These are phyloP conservation scores for Cephus pygmeus DNA, from an alignment of 2,888 invertebrate genomes.

Conservation along the genomic window DNA sequence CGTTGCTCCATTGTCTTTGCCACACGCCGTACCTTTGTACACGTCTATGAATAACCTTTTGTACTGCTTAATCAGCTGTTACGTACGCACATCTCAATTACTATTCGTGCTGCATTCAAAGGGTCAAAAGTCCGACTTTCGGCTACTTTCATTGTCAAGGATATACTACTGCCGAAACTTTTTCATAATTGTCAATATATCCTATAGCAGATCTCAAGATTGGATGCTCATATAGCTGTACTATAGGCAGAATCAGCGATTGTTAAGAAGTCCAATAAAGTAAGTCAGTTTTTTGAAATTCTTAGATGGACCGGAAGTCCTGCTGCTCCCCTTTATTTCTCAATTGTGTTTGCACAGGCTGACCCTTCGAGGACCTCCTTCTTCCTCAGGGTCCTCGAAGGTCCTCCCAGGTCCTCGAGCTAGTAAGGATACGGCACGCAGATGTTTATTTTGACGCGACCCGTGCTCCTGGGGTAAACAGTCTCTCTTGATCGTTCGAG, in stretches of 20 bases:
- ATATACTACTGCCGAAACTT: not conserved
- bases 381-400: slow-evolving; percentile 28
- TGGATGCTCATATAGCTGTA: not conserved
- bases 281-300: not conserved
- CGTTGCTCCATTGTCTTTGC: slow-evolving; percentile 47
- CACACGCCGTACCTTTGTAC: slow-evolving; percentile 45
- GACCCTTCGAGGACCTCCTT: slow-evolving; percentile 39
- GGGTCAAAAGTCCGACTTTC: not conserved
- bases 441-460: slow-evolving; percentile 54
- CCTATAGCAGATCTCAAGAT: not conserved
- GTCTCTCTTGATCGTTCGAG: slow-evolving; percentile 3
- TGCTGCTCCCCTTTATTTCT: slow-evolving; percentile 12
- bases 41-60: slow-evolving; percentile 37
- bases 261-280: not conserved
- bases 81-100: slow-evolving; percentile 36
- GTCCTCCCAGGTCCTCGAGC: slow-evolving; percentile 34
- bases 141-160: not conserved
- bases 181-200: not conserved
- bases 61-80: slow-evolving; percentile 59
- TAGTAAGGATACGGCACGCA: slow-evolving; percentile 33
- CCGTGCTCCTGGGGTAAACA: slow-evolving; percentile 13
- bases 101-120: slow-evolving; percentile 27
- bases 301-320: slow-evolving; percentile 32
- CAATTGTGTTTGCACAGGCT: slow-evolving; percentile 41
- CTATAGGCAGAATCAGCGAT: not conserved